Base-by-base conservation (phyloP, 1,140 invertebrate species). In the Macrobrachium rosenbergii region DNA sequence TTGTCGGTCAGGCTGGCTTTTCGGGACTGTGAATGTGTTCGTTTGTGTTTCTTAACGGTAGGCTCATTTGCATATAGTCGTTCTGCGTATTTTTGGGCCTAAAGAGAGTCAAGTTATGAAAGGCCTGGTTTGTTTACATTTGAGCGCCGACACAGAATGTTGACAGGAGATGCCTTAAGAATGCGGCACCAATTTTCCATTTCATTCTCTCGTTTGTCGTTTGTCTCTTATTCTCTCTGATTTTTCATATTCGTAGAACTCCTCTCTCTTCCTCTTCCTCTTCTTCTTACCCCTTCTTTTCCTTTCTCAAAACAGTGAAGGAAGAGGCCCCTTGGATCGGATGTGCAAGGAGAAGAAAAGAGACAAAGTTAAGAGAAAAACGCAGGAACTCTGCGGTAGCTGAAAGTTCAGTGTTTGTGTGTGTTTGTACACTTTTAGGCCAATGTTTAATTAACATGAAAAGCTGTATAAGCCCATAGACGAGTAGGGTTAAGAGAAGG, bases 51-150 rank as follows among this genome's bases (percentile, higher is more conserved):
- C 52, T 52, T 72, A 72, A 72, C 69, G 75, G 45, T 23, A 28
- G 23, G 76, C 59, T 79, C 83, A 86, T 86, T 86, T 78, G 83
- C 83, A 86, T 86, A 86, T 67, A 69, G 75, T 60, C 83, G 78
- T 86, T 86, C 76, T 60, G 21, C 59, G 62, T 86, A 79, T 79
- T 79, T 86, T 86, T 86, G 64, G 37, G 83, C 37, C 76, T 62
- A 79, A 67, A 60, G 76, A 69, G 75, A 78, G 83, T 86, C 75
- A 86, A 86, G 83, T 86, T 86, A 79, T 86, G 83, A 86, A 86
- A 86, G 83, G 83, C 37, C 76, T 37, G 14, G 63, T 69, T 76
- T 86, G 83, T 86, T 86, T 67, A 86, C 83, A 79, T 86, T 86
- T 79, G 43, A 63, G 83, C 43, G 76, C 73, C 37, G 83, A 86